phyloP scores from a whole-genome alignment of 2,113 vertebrate species.

The Chaetorhynchus papuensis region DNA sequence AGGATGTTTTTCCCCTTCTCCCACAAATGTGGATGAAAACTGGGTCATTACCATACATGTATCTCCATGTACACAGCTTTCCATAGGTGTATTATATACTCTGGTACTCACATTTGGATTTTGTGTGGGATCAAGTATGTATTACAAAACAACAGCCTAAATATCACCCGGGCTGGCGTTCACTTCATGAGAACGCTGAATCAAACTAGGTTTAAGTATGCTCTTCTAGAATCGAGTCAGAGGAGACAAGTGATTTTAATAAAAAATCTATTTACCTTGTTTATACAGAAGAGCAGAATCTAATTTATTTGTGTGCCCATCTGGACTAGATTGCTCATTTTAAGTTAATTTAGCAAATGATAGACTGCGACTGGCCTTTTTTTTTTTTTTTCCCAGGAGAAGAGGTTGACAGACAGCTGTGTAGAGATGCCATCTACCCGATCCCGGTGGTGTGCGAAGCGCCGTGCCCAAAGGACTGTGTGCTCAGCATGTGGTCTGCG shows the following conservation, averaged over 20 bases:
- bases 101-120: neutral
- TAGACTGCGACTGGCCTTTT: slow-evolving; percentile 51
- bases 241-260: slow-evolving; percentile 11
- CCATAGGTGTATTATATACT: neutral
- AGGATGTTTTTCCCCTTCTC: neutral
- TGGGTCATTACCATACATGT: neutral
- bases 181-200: neutral
- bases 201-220: neutral
- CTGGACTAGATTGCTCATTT: slow-evolving; percentile 57
- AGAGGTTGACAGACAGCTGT: slow-evolving; percentile 81
- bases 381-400: slow-evolving; percentile 76
- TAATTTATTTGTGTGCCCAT: slow-evolving; percentile 56
- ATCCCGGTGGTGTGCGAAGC: slow-evolving; percentile 82
- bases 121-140: neutral
- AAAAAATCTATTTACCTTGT: slow-evolving; percentile 41
- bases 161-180: neutral
- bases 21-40: neutral
- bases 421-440: slow-evolving; percentile 80
- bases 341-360: slow-evolving; percentile 59
- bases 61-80: neutral
- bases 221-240: neutral
- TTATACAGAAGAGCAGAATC: slow-evolving; percentile 37
- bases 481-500: slow-evolving; percentile 87
- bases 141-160: neutral
- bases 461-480: slow-evolving; percentile 91